phyloP scores from a whole-genome alignment of 2,888 invertebrate genomes.

The Tetramorium bicarinatum region DNA sequence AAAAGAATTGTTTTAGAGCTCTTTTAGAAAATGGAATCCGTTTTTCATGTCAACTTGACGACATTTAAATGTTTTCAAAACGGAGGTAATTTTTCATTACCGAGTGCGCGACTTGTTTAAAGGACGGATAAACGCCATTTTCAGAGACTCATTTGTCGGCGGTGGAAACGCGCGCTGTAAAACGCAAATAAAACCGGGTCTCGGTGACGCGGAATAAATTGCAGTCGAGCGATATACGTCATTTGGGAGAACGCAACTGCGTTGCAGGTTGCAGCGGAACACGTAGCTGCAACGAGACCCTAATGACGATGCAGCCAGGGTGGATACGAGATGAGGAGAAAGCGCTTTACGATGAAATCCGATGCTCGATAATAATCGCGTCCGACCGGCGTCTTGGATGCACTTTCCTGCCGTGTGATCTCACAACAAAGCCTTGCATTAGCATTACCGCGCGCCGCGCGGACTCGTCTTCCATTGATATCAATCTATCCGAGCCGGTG shows the following conservation, averaged over 20 bases:
- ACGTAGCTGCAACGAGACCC: slow-evolving; percentile 17
- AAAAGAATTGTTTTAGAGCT: neutral
- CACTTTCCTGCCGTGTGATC: slow-evolving; percentile 35
- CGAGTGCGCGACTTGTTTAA: neutral
- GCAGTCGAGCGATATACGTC: slow-evolving; percentile 19
- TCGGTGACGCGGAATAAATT: slow-evolving; percentile 28
- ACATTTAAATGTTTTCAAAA: neutral
- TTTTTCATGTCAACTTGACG: neutral
- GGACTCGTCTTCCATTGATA: slow-evolving; percentile 11
- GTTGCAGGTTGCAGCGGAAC: slow-evolving; percentile 27
- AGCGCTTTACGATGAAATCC: slow-evolving; percentile 47
- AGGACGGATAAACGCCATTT: slow-evolving; percentile 1
- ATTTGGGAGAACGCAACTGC: slow-evolving; percentile 11
- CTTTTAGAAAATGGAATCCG: neutral
- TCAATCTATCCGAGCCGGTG: slow-evolving; percentile 21
- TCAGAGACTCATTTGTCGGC: slow-evolving; percentile 19
- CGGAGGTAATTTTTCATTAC: neutral
- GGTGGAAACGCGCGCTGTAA: slow-evolving; percentile 4
- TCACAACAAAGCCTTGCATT: slow-evolving; percentile 40
- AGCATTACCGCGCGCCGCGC: neutral
- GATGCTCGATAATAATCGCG: slow-evolving; percentile 50
- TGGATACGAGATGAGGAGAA: slow-evolving; percentile 24
- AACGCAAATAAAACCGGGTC: slow-evolving; percentile 16
- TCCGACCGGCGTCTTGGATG: neutral
- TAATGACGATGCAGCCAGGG: slow-evolving; percentile 21